Evolutionary conservation across 2,888 invertebrate genomes (phyloP), one percentile per base, ranked within the genome.

Genomic region (Oscheius sp.): DNA sequence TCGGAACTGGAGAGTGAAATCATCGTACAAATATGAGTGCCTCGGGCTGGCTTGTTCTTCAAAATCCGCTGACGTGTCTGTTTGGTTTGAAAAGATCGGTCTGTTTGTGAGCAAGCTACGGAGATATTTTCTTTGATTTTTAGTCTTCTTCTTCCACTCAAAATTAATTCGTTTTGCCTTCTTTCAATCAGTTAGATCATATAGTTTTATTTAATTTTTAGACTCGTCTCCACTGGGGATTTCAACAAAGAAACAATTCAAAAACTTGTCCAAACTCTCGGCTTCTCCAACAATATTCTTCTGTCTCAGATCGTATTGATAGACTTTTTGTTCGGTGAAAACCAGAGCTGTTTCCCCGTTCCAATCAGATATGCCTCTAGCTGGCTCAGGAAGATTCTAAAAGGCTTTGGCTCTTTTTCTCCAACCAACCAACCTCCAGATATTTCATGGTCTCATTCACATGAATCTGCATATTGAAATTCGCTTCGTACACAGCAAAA

Each of bases 291-390:
- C 20, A 15, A 55, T 33, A 1, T 15, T 20, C 2, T 34, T 55
- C 37, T 55, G 15, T 33, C 3, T 23, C 17, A 55, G 37, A n/a
- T 55, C 55, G 23, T 34, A 55, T 17, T 33, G 55, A 37, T 34
- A 55, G 20, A 55, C 55, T 20, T 55, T 29, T n/a, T 55, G n/a
- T 10, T 55, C 37, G 4, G 55, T 55, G 34, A 55, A 55, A 12
- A 55, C 34, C 8, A 34, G 20, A 3, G 55, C 55, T 2, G 8
- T 33, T 0, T 55, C 20, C 3, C 5, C 34, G 8, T 34, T 1
- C 55, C 55, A 55, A 20, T 34, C n/a, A 5, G 55, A 55, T 20
- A 55, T 55, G 12, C 55, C 55, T 17, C 55, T 12, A 5, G 34
- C 6, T 10, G 33, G 34, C 5, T 34, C 17, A 6, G 55, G 55